These are phyloP conservation scores for Zelleria hepariella DNA, from an alignment of 2,888 invertebrate species.

Conservation along the genomic window DNA sequence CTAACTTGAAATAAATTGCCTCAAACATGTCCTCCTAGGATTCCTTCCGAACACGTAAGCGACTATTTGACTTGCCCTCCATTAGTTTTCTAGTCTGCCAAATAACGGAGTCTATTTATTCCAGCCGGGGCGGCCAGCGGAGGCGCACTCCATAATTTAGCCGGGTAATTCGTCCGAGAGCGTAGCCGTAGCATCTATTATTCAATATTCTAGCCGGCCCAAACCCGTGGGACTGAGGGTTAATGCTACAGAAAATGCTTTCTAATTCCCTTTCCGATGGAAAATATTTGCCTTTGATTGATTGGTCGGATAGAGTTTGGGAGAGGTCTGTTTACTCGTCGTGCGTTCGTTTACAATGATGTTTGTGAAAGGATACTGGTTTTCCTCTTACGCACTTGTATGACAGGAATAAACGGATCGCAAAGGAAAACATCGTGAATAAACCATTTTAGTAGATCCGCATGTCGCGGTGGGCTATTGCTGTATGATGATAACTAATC, in stretches of 20 bases:
- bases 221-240: slow-evolving; percentile 31
- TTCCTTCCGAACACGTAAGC: background rate
- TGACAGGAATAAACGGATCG: too few relatives aligned
- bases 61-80: background rate
- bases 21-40: background rate
- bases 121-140: slow-evolving; percentile 33
- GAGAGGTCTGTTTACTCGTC: background rate
- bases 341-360: background rate
- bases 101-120: slow-evolving; percentile 41
- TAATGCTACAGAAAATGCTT: slow-evolving; percentile 43
- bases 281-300: background rate
- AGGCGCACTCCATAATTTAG: slow-evolving; percentile 58
- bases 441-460: too few relatives aligned
- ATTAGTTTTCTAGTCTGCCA: slow-evolving; percentile 13
- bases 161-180: slow-evolving; percentile 46
- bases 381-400: background rate
- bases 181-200: slow-evolving; percentile 45
- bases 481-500: too few relatives aligned
- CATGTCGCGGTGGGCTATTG: too few relatives aligned
- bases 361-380: slow-evolving; percentile 3
- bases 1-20: background rate
- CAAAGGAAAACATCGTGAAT: too few relatives aligned
- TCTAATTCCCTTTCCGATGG: slow-evolving; percentile 24
- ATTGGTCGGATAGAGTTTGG: background rate
- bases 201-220: slow-evolving; percentile 36